Base-by-base conservation (phyloP, 2,888 invertebrate species). In the Pogonocherus hispidulus region DNA sequence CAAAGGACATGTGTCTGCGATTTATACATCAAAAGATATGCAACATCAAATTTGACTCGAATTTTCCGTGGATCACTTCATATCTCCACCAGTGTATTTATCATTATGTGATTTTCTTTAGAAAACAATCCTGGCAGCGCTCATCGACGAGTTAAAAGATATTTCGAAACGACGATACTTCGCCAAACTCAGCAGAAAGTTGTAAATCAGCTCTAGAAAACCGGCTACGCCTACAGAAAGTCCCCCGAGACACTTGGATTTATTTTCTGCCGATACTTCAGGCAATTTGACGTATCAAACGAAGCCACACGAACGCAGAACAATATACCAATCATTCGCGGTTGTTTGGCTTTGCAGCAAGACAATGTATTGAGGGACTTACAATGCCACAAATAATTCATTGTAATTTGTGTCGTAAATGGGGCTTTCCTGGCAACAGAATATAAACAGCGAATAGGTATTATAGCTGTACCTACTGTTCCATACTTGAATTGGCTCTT, bases 131-230 rank as follows among this genome's bases (percentile, higher is more conserved):
- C 27, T 5, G 27, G 27, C 27, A 27, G 8, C n/a, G n/a, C n/a
- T n/a, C n/a, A n/a, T n/a, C n/a, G n/a, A 1, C 4, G 23, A 51
- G 49, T 51, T 23, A 51, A 19, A 23, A 51, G 49, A 23, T 51
- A 3, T 23, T 23, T 37, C 16, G 22, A 27, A 23, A 22, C 44
- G 46, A 22, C 20, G 41, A 56, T 57, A 44, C 23, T 57, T 46
- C 27, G 23, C 37, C 18, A 18, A 41, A 57, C 35, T 22, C 35
- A 44, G 23, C 23, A 11, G 57, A 41, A 46, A 41, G 57, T 41
- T 22, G 22, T 57, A 57, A 57, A 57, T 57, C 57, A 57, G 57
- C 57, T 44, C 22, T 44, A 44, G 57, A 57, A 57, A 57, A 57
- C 57, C 35, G 20, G 44, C n/a, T 57, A 41, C 44, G 57, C 46